phyloP scores from a whole-genome alignment of 2,113 vertebrate genomes.

The Hepsetus odoe region DNA sequence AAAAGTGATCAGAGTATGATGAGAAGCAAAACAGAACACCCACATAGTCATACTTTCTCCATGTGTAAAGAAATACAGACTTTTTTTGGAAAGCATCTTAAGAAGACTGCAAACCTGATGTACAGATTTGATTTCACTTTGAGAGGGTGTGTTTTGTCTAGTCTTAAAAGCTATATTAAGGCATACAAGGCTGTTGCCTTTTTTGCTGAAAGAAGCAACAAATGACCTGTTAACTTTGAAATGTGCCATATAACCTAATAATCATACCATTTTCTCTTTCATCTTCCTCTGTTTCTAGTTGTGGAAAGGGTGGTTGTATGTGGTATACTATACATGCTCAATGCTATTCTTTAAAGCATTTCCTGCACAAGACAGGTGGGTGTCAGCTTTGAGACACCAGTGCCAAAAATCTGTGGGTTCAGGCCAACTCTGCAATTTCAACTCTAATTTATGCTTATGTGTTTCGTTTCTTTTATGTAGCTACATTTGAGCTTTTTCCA shows the following conservation, averaged over 20 bases:
- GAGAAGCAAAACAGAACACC: constrained; percentile 1
- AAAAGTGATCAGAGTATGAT: constrained; percentile 1
- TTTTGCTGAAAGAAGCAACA: background rate
- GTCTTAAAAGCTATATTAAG: background rate
- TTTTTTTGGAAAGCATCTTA: background rate
- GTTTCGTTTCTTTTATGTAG: background rate
- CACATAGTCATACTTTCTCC: background rate
- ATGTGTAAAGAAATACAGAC: background rate
- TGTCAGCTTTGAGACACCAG: constrained; percentile 18
- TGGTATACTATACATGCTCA: constrained; percentile 3
- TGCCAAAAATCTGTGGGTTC: background rate
- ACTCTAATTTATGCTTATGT: background rate
- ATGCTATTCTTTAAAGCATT: constrained; percentile 19
- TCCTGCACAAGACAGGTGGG: no score
- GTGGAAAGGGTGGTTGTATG: background rate
- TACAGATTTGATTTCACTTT: background rate
- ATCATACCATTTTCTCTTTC: background rate
- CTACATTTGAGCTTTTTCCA: background rate
- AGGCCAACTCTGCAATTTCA: background rate
- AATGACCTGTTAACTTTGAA: no score
- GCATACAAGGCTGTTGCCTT: background rate
- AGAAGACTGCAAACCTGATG: background rate
- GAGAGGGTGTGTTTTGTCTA: background rate
- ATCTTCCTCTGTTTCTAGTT: background rate
- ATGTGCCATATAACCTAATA: background rate